phyloP scores from a whole-genome alignment of 2,888 invertebrate genomes.

The Tricholauxania praeusta region DNA sequence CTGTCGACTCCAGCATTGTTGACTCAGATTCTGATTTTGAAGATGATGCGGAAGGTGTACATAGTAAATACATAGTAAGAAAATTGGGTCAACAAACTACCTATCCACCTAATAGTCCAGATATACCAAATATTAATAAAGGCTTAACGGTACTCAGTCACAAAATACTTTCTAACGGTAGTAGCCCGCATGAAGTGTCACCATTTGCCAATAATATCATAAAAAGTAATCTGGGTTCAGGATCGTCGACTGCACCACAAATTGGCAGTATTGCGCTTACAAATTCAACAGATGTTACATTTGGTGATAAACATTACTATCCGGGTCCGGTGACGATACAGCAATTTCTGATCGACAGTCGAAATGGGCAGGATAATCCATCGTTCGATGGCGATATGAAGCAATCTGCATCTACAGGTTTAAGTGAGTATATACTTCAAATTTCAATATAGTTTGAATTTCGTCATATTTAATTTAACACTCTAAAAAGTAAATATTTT shows the following conservation, averaged over 20 bases:
- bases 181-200: constrained; percentile 27
- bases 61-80: constrained; percentile 59
- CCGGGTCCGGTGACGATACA: constrained; percentile 84
- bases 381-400: constrained; percentile 45
- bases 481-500: neutral
- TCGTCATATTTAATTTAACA: too few species aligned
- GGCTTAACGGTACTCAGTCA: constrained; percentile 59
- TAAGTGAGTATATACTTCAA: constrained; percentile 30
- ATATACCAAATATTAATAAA: constrained; percentile 56
- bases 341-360: constrained; percentile 73
- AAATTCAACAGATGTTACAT: constrained; percentile 79
- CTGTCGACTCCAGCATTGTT: constrained; percentile 62
- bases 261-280: constrained; percentile 76
- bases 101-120: constrained; percentile 53
- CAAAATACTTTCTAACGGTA: constrained; percentile 49
- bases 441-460: neutral
- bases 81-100: constrained; percentile 63
- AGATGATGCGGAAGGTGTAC: constrained; percentile 51
- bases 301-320: constrained; percentile 82
- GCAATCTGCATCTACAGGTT: neutral
- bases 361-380: constrained; percentile 61
- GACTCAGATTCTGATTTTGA: constrained; percentile 63
- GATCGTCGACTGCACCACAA: constrained; percentile 56
- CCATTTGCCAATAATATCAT: constrained; percentile 50
- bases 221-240: constrained; percentile 45